These are phyloP conservation scores for Eidolon dupreanum DNA, from an alignment of 2,797 vertebrate species.

Conservation along the genomic window DNA sequence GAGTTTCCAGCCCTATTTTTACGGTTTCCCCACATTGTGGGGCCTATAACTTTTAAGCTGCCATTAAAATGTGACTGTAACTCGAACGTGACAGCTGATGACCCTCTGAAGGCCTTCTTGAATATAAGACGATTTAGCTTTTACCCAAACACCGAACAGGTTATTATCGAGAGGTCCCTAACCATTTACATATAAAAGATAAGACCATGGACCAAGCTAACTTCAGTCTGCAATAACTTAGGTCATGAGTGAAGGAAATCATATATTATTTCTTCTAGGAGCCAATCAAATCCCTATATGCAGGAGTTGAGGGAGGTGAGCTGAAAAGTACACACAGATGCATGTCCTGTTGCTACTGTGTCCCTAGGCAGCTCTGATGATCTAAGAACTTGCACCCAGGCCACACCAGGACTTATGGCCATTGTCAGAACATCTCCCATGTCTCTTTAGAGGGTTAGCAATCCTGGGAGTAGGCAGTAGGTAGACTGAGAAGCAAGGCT, in stretches of 20 bases:
- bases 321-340: background rate
- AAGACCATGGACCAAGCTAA: background rate
- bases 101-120: background rate
- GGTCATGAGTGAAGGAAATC: background rate
- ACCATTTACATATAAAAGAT: background rate
- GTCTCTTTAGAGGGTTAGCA: background rate
- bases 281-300: background rate
- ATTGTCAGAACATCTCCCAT: background rate
- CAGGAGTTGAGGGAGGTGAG: background rate
- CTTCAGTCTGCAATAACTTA: background rate
- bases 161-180: background rate
- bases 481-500: background rate
- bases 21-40: background rate
- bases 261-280: background rate
- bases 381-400: background rate
- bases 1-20: background rate
- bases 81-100: background rate
- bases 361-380: background rate
- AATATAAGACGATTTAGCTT: background rate
- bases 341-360: background rate
- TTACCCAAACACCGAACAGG: background rate
- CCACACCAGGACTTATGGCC: background rate
- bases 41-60: background rate
- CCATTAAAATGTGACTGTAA: background rate
- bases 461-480: background rate